phyloP scores from a whole-genome alignment of 2,888 invertebrate species.

The Pandemis corylana region DNA sequence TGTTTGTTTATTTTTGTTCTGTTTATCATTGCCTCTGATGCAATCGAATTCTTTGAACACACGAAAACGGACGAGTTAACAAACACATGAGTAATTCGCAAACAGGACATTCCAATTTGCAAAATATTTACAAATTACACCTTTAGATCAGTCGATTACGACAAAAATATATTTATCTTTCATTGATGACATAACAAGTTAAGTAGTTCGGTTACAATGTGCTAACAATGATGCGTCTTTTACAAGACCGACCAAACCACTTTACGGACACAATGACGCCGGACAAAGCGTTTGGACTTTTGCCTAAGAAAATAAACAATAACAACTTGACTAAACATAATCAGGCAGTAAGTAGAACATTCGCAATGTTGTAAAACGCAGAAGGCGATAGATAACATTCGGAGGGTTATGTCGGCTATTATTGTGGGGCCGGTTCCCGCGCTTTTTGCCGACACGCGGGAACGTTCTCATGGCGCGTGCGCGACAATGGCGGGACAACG shows the following conservation, averaged over 20 bases:
- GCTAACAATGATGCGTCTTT: background rate
- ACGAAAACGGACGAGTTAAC: slow-evolving; percentile 46
- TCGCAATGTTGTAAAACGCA: slow-evolving; percentile 69
- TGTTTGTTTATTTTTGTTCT: slow-evolving; percentile 73
- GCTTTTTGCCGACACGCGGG: slow-evolving; percentile 82
- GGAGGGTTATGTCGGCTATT: slow-evolving; percentile 81
- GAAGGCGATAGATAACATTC: slow-evolving; percentile 75
- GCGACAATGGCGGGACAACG: slow-evolving; percentile 79
- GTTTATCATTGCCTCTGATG: slow-evolving; percentile 55
- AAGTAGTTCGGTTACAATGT: background rate
- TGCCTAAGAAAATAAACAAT: slow-evolving; percentile 32
- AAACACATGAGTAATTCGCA: background rate
- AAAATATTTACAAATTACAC: slow-evolving; percentile 34
- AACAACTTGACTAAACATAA: slow-evolving; percentile 36
- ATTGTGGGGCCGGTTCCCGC: slow-evolving; percentile 80
- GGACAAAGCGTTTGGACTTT: slow-evolving; percentile 4
- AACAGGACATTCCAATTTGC: slow-evolving; percentile 22
- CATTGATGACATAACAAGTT: slow-evolving; percentile 5
- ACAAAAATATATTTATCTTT: background rate
- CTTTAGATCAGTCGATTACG: background rate
- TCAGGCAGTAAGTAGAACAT: slow-evolving; percentile 69
- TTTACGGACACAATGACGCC: background rate
- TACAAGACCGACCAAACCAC: slow-evolving; percentile 7
- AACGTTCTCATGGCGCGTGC: slow-evolving; percentile 83
- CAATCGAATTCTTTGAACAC: slow-evolving; percentile 68